Base-by-base conservation (phyloP, 2,113 vertebrate species). In the Osmerus mordax region DNA sequence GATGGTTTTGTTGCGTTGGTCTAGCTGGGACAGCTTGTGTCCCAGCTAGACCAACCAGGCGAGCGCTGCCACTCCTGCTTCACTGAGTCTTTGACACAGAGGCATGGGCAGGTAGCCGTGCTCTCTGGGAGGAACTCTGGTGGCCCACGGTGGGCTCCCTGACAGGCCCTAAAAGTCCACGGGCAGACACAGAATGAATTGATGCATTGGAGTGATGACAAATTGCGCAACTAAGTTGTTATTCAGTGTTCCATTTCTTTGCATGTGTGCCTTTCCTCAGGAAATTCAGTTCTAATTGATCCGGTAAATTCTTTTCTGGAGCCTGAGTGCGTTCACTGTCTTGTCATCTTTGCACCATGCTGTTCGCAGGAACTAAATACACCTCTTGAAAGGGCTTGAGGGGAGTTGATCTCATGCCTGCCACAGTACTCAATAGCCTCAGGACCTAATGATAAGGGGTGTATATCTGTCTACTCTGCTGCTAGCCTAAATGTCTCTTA, bases 1-100 rank as follows among this genome's bases (percentile, higher is more conserved):
- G 77, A 85, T 85, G 80, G 36, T 89, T 83, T 79, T 84, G 79
- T 23, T 23, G 70, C 89, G 85, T 83, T 88, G 88, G 29, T 23
- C 23, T 23, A 23, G 6, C 78, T 85, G 84, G 87, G 87, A 83
- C 78, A 55, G 74, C 80, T 74, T 81, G 81, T 81, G 79, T 84
- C 86, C 86, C 67, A 23, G 29, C 87, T 82, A 79, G 83, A 80
- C 88, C 90, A 90, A 92, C 85, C 23, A 88, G 76, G 81, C 83
- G 75, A 67, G 81, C 84, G 85, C 87, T 84, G 88, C 85, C 77
- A 78, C 84, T 90, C 84, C 89, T 89, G 88, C 82, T 90, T 87
- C 85, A 88, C 81, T 87, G 90, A 88, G 89, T 91, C 87, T 90
- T 88, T 89, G 83, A 90, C 90, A 92, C 23, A 23, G 89, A 91